A percentile compares a stretch with the other conserved stretches of the same genome.
phyloP scores from a whole-genome alignment of 2,888 invertebrate species.

The Anarsia innoxiella region DNA sequence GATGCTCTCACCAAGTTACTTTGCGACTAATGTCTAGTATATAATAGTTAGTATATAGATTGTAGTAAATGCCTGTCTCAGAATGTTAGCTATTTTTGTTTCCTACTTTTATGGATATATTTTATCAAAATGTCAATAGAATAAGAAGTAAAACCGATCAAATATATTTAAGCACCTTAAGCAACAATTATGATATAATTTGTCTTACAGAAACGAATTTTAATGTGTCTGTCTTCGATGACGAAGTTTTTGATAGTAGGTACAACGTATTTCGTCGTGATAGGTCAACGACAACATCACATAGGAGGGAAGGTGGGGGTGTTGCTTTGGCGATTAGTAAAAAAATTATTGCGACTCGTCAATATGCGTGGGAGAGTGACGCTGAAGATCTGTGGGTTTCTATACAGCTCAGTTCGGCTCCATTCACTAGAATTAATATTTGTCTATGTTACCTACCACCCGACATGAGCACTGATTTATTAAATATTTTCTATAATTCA shows the following conservation, averaged over 20 bases:
- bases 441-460: no score
- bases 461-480: no score
- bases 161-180: not conserved
- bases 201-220: slow-evolving; percentile 1
- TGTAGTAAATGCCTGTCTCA: no score
- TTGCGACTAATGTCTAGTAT: no score
- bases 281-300: not conserved
- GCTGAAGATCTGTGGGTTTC: not conserved
- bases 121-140: slow-evolving; percentile 4
- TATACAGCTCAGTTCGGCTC: no score
- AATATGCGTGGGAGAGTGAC: not conserved
- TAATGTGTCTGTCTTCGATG: not conserved
- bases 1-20: no score
- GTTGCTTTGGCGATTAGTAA: not conserved
- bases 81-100: no score
- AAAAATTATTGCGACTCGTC: not conserved
- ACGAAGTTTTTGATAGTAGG: not conserved
- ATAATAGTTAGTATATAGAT: no score
- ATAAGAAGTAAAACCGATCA: slow-evolving; percentile 1
- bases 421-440: no score
- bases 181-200: not conserved
- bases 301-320: slow-evolving; percentile 1
- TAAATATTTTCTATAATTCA: no score
- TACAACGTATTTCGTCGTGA: slow-evolving; percentile 1
- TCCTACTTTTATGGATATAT: no score